phyloP scores from a whole-genome alignment of 1,140 invertebrate species.

The Drosophila watanabei region DNA sequence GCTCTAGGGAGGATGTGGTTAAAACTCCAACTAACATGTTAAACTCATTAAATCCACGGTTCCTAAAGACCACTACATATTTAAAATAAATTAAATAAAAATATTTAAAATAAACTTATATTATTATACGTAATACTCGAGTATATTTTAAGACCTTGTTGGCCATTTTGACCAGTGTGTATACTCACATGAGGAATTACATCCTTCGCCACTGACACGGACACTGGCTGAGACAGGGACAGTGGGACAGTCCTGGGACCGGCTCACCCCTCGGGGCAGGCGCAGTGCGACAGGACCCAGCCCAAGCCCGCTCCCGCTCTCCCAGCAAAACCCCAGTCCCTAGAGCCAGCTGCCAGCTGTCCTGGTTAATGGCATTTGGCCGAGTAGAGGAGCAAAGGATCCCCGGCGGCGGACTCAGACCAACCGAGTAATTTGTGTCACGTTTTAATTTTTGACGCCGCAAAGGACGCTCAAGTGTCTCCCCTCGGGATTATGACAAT shows the following conservation, averaged over 20 bases:
- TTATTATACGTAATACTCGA: too few species aligned
- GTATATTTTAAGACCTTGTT: background rate
- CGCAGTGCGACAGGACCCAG: slow-evolving; percentile 61
- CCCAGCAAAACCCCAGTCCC: background rate
- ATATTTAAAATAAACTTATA: background rate
- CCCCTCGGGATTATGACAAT: slow-evolving; percentile 73
- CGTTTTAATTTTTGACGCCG: slow-evolving; percentile 78
- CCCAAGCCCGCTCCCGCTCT: slow-evolving; percentile 6
- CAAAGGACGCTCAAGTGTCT: slow-evolving; percentile 62
- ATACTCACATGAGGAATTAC: slow-evolving; percentile 49
- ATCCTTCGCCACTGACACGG: slow-evolving; percentile 40
- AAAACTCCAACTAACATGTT: background rate
- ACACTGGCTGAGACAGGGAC: slow-evolving; percentile 22
- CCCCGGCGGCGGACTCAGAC: slow-evolving; percentile 22
- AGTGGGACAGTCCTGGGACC: slow-evolving; percentile 15
- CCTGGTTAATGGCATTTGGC: slow-evolving; percentile 66
- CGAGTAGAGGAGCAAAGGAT: slow-evolving; percentile 20
- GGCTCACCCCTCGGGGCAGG: slow-evolving; percentile 58
- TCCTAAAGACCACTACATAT: background rate
- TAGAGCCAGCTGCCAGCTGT: slow-evolving; percentile 19
- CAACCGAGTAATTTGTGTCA: slow-evolving; percentile 77
- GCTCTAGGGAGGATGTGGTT: background rate
- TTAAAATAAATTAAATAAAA: background rate
- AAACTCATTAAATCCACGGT: background rate
- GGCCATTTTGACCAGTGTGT: slow-evolving; percentile 1